Percentiles rank a stretch among this genome's conserved stretches.
These are phyloP conservation scores for Leuciscus waleckii DNA, from an alignment of 2,797 vertebrate genomes.

Conservation along the genomic window DNA sequence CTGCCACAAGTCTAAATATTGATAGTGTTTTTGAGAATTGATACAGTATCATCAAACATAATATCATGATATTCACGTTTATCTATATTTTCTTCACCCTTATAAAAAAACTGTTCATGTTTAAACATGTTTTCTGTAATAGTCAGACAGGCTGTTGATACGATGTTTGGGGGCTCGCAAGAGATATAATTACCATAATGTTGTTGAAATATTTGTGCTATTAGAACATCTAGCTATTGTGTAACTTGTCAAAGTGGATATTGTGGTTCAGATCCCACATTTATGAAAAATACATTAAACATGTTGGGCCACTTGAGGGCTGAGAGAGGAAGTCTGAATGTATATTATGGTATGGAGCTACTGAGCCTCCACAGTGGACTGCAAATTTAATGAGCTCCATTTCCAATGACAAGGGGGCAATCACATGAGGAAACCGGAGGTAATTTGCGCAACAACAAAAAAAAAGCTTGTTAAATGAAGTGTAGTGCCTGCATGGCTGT, in stretches of 20 bases:
- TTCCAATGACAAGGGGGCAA: constrained; percentile 58
- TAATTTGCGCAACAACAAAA: constrained; percentile 55
- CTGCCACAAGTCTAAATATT: background rate
- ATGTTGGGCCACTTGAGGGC: constrained; percentile 51
- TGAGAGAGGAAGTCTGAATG: constrained; percentile 52
- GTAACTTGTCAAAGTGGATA: constrained; percentile 61
- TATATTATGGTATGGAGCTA: constrained; percentile 38
- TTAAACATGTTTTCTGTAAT: background rate
- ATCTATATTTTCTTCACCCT: background rate
- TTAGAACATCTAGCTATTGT: constrained; percentile 70
- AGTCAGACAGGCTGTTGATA: background rate
- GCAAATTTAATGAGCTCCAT: constrained; percentile 64
- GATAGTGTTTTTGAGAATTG: background rate
- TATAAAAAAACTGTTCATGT: background rate
- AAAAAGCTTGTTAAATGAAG: constrained; percentile 58
- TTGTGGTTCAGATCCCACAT: constrained; percentile 56
- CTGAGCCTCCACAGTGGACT: constrained; percentile 31
- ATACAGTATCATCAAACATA: background rate
- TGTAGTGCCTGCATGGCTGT: constrained; percentile 38
- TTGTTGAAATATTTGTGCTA: constrained; percentile 44
- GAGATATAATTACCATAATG: background rate
- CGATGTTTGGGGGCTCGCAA: background rate
- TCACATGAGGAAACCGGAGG: constrained; percentile 58
- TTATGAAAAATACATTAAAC: constrained; percentile 72
- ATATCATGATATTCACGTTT: background rate